Conservation (phyloP, 2,888 invertebrate genomes). For the Clanis bilineata region DNA sequence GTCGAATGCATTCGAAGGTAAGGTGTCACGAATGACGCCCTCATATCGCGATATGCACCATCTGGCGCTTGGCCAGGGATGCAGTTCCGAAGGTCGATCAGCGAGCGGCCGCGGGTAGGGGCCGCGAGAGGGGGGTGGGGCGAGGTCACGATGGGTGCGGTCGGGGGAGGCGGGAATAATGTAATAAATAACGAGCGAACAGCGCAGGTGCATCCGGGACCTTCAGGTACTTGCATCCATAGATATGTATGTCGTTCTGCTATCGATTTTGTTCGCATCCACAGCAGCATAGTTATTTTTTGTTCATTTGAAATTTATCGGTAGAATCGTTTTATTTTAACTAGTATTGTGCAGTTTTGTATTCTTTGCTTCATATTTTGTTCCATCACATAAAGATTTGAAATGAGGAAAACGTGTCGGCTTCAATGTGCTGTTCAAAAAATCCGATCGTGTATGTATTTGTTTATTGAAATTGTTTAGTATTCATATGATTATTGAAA, state of each 20-base stretch:
- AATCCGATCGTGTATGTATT: neutral
- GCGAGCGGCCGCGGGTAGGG: slow-evolving; percentile 26
- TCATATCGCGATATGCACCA: slow-evolving; percentile 16
- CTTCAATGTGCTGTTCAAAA: neutral
- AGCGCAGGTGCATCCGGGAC: slow-evolving; percentile 69
- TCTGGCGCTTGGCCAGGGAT: slow-evolving; percentile 69
- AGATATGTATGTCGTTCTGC: slow-evolving; percentile 14
- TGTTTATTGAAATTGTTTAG: neutral
- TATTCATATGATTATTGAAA: slow-evolving; percentile 6
- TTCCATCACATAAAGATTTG: neutral
- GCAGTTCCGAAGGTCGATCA: slow-evolving; percentile 65
- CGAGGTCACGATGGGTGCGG: slow-evolving; percentile 25
- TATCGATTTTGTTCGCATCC: slow-evolving; percentile 2
- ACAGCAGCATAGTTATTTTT: neutral
- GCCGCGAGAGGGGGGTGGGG: slow-evolving; percentile 27
- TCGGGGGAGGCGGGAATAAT: slow-evolving; percentile 34
- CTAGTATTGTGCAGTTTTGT: slow-evolving; percentile 6
- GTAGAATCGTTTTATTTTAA: neutral
- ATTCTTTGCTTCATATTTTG: neutral
- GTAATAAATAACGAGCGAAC: slow-evolving; percentile 56
- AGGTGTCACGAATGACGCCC: slow-evolving; percentile 1
- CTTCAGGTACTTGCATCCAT: slow-evolving; percentile 20
- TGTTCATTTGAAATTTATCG: neutral
- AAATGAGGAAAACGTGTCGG: neutral
- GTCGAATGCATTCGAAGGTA: slow-evolving; percentile 9